These are phyloP conservation scores for Cynaeus angustus DNA, from an alignment of 2,888 invertebrate species.

Conservation along the genomic window DNA sequence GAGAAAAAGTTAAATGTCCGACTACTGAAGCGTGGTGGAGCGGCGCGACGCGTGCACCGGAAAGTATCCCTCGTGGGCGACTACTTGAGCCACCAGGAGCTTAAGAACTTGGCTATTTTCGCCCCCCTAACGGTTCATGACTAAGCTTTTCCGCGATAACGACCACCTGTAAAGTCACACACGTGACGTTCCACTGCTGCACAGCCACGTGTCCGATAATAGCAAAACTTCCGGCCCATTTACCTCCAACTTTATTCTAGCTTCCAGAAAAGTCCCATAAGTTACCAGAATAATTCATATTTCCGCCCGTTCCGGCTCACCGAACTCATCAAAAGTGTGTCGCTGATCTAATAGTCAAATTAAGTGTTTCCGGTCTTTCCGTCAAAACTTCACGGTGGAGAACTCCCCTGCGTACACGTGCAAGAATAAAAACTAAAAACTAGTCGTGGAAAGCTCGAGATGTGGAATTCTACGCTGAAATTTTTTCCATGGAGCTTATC, in stretches of 20 bases:
- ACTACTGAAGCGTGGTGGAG: constrained; percentile 30
- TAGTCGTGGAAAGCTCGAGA: neutral
- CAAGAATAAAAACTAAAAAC: constrained; percentile 14
- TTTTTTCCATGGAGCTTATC: constrained; percentile 8
- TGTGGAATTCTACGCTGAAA: constrained; percentile 3
- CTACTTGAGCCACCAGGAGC: too few relatives aligned
- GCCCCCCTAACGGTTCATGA: constrained; percentile 27
- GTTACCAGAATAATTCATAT: constrained; percentile 17
- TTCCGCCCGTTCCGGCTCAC: constrained; percentile 20
- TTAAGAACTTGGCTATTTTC: too few relatives aligned
- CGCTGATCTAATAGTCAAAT: constrained; percentile 26
- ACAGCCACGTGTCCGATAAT: constrained; percentile 39
- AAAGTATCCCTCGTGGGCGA: constrained; percentile 14
- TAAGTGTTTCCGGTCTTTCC: constrained; percentile 30
- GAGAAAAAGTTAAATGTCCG: constrained; percentile 38
- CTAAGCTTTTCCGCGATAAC: constrained; percentile 36
- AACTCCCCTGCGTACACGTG: constrained; percentile 32
- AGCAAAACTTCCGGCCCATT: constrained; percentile 40
- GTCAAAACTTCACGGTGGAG: constrained; percentile 34
- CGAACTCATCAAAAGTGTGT: constrained; percentile 34
- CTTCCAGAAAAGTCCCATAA: constrained; percentile 30
- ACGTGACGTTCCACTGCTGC: constrained; percentile 40
- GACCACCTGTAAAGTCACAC: constrained; percentile 37
- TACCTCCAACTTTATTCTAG: constrained; percentile 17
- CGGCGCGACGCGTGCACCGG: constrained; percentile 37